Evolutionary conservation across 2,113 vertebrate species (phyloP).

Genomic region (Neolamprologus sp.): DNA sequence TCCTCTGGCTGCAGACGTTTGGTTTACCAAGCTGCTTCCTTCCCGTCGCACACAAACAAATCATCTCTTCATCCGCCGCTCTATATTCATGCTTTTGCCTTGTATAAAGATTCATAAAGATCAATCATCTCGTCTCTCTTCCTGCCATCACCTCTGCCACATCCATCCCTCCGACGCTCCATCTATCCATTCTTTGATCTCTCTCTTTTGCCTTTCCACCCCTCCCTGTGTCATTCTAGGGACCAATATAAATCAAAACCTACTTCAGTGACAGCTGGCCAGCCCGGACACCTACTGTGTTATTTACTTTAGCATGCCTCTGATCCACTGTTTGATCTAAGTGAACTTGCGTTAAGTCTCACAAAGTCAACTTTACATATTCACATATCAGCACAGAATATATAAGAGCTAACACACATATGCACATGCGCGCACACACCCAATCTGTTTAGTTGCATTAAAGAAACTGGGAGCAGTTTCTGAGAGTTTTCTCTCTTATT

Average conservation of each 20-base stretch:
- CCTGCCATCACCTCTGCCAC: background rate
- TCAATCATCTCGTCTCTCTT: conserved; percentile 23
- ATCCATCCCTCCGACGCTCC: background rate
- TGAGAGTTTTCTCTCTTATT: conserved; percentile 35
- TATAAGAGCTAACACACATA: background rate
- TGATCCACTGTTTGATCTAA: background rate
- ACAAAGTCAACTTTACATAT: background rate
- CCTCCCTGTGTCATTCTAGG: background rate
- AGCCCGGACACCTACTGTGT: conserved; percentile 5
- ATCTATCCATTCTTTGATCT: conserved; percentile 12
- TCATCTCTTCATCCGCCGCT: background rate
- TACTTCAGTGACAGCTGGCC: conserved; percentile 7
- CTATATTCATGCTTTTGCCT: background rate
- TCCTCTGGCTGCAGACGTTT: background rate
- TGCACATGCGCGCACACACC: background rate
- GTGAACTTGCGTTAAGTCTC: background rate
- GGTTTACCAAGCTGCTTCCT: background rate
- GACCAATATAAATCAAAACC: conserved; percentile 30
- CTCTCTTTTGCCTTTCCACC: background rate
- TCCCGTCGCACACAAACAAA: background rate
- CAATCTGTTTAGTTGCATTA: conserved; percentile 12
- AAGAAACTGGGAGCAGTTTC: background rate
- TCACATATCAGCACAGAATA: background rate
- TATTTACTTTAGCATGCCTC: conserved; percentile 30
- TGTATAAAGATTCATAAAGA: conserved; percentile 2